Percentiles rank a stretch among this genome's conserved stretches.
phyloP scores from a whole-genome alignment of 2,888 invertebrate genomes.

The Mythimna loreyi region DNA sequence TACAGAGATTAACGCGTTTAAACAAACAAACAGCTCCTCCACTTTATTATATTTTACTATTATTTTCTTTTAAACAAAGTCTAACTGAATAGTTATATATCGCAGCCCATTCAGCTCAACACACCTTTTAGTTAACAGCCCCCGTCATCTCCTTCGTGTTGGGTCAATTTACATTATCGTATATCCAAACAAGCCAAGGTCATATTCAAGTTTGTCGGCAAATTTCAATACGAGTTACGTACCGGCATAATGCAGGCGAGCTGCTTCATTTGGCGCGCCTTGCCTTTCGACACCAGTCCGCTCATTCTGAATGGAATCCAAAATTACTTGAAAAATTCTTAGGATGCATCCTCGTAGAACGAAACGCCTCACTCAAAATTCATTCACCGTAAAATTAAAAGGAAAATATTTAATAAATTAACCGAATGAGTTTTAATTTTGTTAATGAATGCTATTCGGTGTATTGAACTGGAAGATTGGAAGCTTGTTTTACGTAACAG shows the following conservation, averaged over 20 bases:
- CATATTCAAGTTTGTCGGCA: slow-evolving; percentile 37
- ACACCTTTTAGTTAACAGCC: no score
- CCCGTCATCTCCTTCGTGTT: no score
- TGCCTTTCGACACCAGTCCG: slow-evolving; percentile 75
- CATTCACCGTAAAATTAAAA: slow-evolving; percentile 69
- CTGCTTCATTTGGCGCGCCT: slow-evolving; percentile 83
- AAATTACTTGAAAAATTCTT: slow-evolving; percentile 85
- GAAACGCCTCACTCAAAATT: slow-evolving; percentile 73
- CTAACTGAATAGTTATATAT: no score
- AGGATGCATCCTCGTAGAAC: slow-evolving; percentile 73
- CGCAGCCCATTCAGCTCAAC: no score
- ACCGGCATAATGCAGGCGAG: slow-evolving; percentile 70
- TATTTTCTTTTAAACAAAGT: no score
- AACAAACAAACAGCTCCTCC: no score
- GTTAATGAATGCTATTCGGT: slow-evolving; percentile 42
- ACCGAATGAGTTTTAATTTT: slow-evolving; percentile 53
- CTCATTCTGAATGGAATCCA: slow-evolving; percentile 87
- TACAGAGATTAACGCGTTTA: no score
- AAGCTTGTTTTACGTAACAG: slow-evolving; percentile 11
- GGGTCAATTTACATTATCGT: background rate
- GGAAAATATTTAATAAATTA: slow-evolving; percentile 69
- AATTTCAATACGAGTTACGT: slow-evolving; percentile 48
- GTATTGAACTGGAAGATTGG: slow-evolving; percentile 32
- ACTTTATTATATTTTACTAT: no score
- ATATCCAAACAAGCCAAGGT: slow-evolving; percentile 5